Evolutionary conservation across 2,797 vertebrate genomes (phyloP), one percentile per base, ranked within the genome.

Genomic region (Halcyon smyrnensis): DNA sequence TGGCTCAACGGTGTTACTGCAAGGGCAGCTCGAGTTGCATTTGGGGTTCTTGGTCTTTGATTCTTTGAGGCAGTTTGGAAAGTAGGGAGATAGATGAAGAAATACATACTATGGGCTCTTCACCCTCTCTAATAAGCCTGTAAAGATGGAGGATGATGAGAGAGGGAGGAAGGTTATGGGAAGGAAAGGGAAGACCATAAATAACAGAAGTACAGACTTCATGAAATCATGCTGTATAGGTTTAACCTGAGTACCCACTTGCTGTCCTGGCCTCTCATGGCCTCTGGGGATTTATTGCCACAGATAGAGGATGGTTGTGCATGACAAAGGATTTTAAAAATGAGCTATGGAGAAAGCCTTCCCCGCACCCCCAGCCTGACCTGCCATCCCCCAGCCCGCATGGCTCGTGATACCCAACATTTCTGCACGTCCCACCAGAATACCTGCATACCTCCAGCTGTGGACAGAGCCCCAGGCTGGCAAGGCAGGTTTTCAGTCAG

Each of bases 371-470:
- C 84, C 36, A 48, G 34, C 57, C 62, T 95, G 94, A 96, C 94
- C 96, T 59, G 53, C 73, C 11, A 9, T 25, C 78, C 56, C 34
- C 34, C 34, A 87, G 53, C 34, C 25, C 1, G 1, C 34, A 15
- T 1, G 2, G 16, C 30, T 11, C 1, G 6, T 9, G 54, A 41
- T 68, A 76, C 56, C 70, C 73, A 32, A 76, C 79, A 69, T 76
- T 90, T 90, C 87, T 93, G 93, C 95, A 95, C 87, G 86, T 95
- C 92, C 84, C 78, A 53, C 59, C 64, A 64, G 84, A 93, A 93
- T 92, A 85, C 86, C 75, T 94, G 90, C 88, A 92, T 94, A 27
- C 86, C 71, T 97, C 50, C 81, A 63, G 67, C 60, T 79, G 64
- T 6, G 5, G 32, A 68, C 64, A 57, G 80, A 79, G 91, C 75